These are phyloP conservation scores for Rotaria sp. DNA, from an alignment of 2,888 invertebrate species.

Conservation along the genomic window DNA sequence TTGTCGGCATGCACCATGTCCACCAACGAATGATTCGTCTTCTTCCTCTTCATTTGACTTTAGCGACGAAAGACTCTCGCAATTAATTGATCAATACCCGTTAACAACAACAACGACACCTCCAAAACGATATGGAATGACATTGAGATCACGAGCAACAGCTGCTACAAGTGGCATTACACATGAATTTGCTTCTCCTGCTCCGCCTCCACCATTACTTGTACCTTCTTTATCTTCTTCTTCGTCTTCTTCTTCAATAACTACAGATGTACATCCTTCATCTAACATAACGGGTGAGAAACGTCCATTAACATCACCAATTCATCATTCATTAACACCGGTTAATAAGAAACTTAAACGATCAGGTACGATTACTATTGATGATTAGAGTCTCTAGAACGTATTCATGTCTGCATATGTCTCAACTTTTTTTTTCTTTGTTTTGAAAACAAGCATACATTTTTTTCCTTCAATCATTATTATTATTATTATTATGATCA, in stretches of 20 bases:
- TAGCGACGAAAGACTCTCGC: neutral
- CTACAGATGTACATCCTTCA: neutral
- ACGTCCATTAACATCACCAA: neutral
- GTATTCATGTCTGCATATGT: neutral
- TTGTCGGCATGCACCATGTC: conserved; percentile 14
- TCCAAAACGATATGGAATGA: neutral
- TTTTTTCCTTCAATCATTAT: neutral
- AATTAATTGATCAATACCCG: conserved; percentile 15
- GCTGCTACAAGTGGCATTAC: neutral
- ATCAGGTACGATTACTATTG: neutral
- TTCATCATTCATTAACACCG: neutral
- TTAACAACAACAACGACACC: neutral
- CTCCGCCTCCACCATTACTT: conserved; percentile 6
- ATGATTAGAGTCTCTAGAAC: neutral
- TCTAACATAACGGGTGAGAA: neutral
- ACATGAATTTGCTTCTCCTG: conserved; percentile 6
- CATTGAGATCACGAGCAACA: conserved; percentile 17
- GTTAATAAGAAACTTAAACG: neutral
- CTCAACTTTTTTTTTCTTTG: neutral
- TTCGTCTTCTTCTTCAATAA: neutral
- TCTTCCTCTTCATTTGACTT: conserved; percentile 12
- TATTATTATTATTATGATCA: neutral
- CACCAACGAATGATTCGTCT: neutral
- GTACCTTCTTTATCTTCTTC: neutral
- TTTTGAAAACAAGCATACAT: neutral